Evolutionary conservation across 2,888 invertebrate genomes (phyloP).

Genomic region (Chrysolina americana): DNA sequence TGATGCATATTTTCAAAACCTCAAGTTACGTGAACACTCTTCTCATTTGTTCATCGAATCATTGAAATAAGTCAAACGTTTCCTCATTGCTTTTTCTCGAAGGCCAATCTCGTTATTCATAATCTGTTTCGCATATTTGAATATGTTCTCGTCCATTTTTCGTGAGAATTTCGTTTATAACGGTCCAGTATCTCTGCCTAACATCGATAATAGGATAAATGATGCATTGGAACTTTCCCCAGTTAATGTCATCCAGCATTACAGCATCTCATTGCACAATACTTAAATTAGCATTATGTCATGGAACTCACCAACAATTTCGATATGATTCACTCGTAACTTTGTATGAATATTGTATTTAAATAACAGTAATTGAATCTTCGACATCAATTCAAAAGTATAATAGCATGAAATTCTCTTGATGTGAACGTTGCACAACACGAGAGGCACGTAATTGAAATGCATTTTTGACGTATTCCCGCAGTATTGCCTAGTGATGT

Average conservation of each 20-base stretch:
- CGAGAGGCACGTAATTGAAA: no score
- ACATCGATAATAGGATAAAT: conserved; percentile 37
- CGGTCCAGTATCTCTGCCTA: neutral
- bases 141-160: conserved; percentile 45
- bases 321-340: conserved; percentile 16
- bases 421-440: neutral
- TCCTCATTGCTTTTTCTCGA: neutral
- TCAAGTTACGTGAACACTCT: neutral
- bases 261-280: conserved; percentile 41
- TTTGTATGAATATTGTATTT: conserved; percentile 1
- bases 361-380: conserved; percentile 3
- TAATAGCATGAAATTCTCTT: neutral
- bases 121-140: conserved; percentile 21
- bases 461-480: no score
- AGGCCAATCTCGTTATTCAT: conserved; percentile 1
- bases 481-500: neutral
- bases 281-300: conserved; percentile 43
- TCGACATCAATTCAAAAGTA: neutral
- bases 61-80: neutral
- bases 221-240: conserved; percentile 46
- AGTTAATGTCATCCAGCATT: conserved; percentile 46
- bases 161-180: conserved; percentile 57
- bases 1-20: no score
- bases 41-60: neutral
- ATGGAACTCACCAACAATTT: conserved; percentile 26